These are phyloP conservation scores for Mustela erminea DNA, from an alignment of 2,797 vertebrate species.

Conservation along the genomic window DNA sequence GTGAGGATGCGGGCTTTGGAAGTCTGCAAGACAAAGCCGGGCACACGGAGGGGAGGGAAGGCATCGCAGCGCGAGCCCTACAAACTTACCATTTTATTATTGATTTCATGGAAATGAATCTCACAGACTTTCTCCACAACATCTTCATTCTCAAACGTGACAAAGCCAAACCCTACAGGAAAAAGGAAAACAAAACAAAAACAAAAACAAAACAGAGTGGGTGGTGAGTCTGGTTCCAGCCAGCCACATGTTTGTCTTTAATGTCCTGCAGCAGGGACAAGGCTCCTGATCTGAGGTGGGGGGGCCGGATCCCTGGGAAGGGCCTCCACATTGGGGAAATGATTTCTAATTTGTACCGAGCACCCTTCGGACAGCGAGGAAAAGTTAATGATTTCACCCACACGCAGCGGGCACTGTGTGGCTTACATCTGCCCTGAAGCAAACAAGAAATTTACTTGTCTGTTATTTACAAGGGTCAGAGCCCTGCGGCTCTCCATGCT, in stretches of 20 bases:
- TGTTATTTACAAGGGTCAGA: slow-evolving; percentile 80
- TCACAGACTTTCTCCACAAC: slow-evolving; percentile 99
- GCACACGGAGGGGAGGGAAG: fast-evolving
- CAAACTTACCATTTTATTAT: slow-evolving; percentile 99
- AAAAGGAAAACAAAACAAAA: not conserved
- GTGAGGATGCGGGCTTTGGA: fast-evolving
- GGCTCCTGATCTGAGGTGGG: not conserved
- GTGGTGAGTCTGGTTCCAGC: slow-evolving; percentile 48
- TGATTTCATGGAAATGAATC: slow-evolving; percentile 99
- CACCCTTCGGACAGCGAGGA: slow-evolving; percentile 58
- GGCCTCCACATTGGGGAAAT: not conserved
- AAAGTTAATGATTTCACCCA: slow-evolving; percentile 51
- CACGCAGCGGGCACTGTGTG: not conserved
- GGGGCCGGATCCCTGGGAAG: not conserved
- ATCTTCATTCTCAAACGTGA: slow-evolving; percentile 99
- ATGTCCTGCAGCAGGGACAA: not conserved
- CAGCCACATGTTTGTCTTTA: not conserved
- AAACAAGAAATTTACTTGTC: slow-evolving; percentile 70
- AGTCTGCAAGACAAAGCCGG: not conserved
- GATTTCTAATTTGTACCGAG: slow-evolving; percentile 72
- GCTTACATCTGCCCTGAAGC: slow-evolving; percentile 68
- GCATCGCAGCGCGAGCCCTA: not conserved
- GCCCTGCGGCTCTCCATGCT: not conserved
- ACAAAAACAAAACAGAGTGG: slow-evolving; percentile 44
- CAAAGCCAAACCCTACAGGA: slow-evolving; percentile 97